These are phyloP conservation scores for Sphenodon punctatus DNA, from an alignment of 2,797 vertebrate species.

Conservation along the genomic window DNA sequence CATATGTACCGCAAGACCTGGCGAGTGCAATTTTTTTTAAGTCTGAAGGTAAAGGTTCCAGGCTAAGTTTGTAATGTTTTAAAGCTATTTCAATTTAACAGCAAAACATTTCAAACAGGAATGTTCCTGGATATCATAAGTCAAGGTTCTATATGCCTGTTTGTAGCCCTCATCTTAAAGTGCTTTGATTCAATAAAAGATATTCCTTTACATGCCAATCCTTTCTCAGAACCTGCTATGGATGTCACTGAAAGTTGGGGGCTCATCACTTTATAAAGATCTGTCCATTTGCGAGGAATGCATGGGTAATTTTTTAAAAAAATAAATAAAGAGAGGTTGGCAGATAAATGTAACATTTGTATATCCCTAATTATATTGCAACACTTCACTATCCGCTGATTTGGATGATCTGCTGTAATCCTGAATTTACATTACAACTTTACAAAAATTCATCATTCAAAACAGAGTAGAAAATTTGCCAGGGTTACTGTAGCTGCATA, in stretches of 20 bases:
- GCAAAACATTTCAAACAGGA: neutral
- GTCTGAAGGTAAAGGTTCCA: neutral
- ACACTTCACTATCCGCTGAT: slow-evolving; percentile 37
- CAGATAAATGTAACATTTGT: slow-evolving; percentile 12
- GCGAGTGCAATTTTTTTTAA: no score
- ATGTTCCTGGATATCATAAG: no score
- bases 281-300: neutral
- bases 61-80: neutral
- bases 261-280: neutral
- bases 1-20: no score
- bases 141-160: no score
- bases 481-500: slow-evolving; percentile 51
- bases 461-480: slow-evolving; percentile 45
- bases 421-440: slow-evolving; percentile 38
- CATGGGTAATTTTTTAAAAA: no score
- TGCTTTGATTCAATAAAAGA: no score
- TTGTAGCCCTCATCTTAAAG: neutral
- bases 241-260: neutral
- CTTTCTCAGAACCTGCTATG: neutral
- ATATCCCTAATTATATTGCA: slow-evolving; percentile 49
- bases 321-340: slow-evolving; percentile 7
- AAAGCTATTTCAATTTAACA: neutral
- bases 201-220: neutral
- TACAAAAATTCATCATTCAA: slow-evolving; percentile 56
- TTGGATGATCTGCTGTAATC: slow-evolving; percentile 27